Evolutionary conservation across 2,797 vertebrate species (phyloP).

Genomic region (Anolis apletophallus): DNA sequence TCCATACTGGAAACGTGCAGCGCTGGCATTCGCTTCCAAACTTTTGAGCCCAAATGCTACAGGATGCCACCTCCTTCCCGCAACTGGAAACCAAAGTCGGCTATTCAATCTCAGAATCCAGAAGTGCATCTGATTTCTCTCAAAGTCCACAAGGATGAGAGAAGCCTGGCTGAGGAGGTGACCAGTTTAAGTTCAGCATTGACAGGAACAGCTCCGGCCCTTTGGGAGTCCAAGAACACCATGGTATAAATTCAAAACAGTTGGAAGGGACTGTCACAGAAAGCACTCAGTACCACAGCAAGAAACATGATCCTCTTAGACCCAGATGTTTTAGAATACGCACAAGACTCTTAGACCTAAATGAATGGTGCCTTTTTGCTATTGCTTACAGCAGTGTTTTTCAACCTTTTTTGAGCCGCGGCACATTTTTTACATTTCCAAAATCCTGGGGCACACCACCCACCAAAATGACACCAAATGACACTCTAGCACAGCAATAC

Average conservation of each 20-base stretch:
- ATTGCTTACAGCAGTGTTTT: conserved; percentile 40
- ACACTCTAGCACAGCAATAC: no score
- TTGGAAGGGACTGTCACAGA: conserved; percentile 52
- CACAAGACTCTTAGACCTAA: conserved; percentile 39
- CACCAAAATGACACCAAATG: no score
- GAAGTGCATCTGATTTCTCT: background rate
- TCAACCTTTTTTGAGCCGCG: no score
- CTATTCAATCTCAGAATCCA: background rate
- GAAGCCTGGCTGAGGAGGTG: background rate
- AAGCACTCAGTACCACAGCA: conserved; percentile 60
- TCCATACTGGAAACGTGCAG: background rate
- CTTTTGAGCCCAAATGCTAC: background rate
- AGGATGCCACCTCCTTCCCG: background rate
- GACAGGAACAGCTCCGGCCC: conserved; percentile 52
- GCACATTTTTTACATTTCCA: no score
- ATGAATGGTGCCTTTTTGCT: conserved; percentile 35
- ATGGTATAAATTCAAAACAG: conserved; percentile 64
- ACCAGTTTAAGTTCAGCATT: background rate
- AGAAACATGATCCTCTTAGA: conserved; percentile 52
- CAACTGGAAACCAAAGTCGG: background rate
- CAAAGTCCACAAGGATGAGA: background rate
- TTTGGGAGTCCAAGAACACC: conserved; percentile 32
- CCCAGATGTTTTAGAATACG: conserved; percentile 50
- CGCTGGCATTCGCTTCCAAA: background rate
- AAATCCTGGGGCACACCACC: no score